Base-by-base conservation (phyloP, 2,888 invertebrate species). In the Ferdinandea cuprea region DNA sequence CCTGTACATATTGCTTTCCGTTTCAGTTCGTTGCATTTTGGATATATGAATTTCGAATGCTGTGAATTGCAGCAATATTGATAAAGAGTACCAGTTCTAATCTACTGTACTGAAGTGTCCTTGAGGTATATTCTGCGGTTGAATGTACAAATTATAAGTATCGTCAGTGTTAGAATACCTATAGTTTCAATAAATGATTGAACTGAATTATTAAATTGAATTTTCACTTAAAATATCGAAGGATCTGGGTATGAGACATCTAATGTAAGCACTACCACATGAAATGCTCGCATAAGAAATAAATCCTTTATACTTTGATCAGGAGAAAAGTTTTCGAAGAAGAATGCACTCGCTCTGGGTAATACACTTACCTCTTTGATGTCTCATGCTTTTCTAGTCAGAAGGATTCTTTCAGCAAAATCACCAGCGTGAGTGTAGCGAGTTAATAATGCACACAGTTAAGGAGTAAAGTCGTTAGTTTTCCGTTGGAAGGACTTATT, bases 371-470 rank as follows among this genome's bases (percentile, higher is more conserved):
- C 28, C 5, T 59, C 15, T 13, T 21, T 35, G 25, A n/a, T 28
- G 19, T 11, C 69, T 28, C 13, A 1, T 30, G 21, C 28, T 7
- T 32, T 35, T 6, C 30, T 21, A 44, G 52, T 35, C 35, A 44
- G 11, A 25, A 37, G 65, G 50, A 58, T 65, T 66, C 54, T 44
- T 65, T 63, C 46, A 35, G 13, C 54, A 50, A 21, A 50, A 46
- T 81, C 50, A 35, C 40, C 9, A 25, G 32, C n/a, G 58, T 77
- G 77, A 77, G 71, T 56, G 48, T 42, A 81, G 37, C 50, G 37
- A 65, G 77, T 81, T 76, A 76, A 81, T 81, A 81, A 81, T 81
- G 69, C 80, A 81, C 69, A 81, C 52, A 48, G 9, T 52, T 71
- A 81, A 81, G 66, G 42, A 81, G 66, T 44, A 77, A 72, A 77